Evolutionary conservation across 2,888 invertebrate species (phyloP).

Genomic region (Aproaerema taeniolella): DNA sequence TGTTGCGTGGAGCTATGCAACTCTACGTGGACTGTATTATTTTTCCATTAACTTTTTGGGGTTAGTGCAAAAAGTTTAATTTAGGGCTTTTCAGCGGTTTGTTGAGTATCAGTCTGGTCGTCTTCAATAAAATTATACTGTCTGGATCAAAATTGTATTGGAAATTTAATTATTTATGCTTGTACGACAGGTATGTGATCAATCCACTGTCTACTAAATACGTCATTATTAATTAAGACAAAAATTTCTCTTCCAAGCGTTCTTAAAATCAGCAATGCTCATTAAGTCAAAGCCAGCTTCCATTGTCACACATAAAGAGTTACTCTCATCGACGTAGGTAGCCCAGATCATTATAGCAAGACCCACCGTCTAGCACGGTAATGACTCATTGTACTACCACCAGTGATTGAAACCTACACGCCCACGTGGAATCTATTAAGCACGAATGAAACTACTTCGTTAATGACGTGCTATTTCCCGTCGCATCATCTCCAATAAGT

Average conservation of each 20-base stretch:
- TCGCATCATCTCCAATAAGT: conserved; percentile 2
- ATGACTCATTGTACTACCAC: conserved; percentile 19
- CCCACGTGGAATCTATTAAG: conserved; percentile 18
- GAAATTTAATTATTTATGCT: no score
- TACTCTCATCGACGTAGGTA: conserved; percentile 13
- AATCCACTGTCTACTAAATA: no score
- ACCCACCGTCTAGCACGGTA: conserved; percentile 18
- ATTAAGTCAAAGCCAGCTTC: conserved; percentile 6
- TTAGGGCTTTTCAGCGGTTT: no score
- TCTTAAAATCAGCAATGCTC: conserved; percentile 10
- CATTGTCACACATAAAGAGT: conserved; percentile 10
- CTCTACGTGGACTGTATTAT: conserved; percentile 44
- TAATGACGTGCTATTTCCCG: conserved; percentile 13
- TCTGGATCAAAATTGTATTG: no score
- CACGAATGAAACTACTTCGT: conserved; percentile 7
- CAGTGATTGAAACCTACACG: conserved; percentile 17
- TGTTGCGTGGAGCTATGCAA: conserved; percentile 56
- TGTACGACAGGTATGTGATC: no score
- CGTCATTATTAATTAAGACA: no score
- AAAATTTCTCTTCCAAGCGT: no score
- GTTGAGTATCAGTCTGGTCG: no score
- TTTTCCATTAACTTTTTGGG: conserved; percentile 56
- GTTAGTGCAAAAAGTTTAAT: conserved; percentile 15
- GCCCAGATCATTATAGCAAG: conserved; percentile 14
- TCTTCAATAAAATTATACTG: no score